A percentile compares a stretch with the other conserved stretches of the same genome.
phyloP scores from a whole-genome alignment of 1,140 invertebrate genomes.

The Rhopalosiphum maidis region DNA sequence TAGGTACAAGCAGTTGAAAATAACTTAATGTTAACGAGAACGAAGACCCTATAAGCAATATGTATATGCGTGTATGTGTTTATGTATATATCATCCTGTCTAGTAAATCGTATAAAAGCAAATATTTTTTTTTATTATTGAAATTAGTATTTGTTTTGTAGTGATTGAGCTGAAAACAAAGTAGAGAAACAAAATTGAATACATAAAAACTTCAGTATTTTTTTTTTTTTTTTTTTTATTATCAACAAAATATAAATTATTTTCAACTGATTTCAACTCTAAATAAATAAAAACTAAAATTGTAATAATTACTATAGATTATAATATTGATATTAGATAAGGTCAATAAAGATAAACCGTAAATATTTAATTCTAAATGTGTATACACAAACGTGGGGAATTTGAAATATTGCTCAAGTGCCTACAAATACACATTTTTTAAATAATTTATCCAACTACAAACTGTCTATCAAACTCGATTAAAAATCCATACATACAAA shows the following conservation, averaged over 20 bases:
- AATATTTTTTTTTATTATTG: neutral
- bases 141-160: neutral
- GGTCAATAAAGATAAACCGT: neutral
- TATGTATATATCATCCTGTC: neutral
- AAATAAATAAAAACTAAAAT: neutral
- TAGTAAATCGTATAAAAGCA: neutral
- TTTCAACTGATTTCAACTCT: neutral
- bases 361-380: neutral
- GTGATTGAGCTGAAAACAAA: neutral
- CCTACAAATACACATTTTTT: too few relatives aligned
- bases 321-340: neutral
- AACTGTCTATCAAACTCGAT: neutral
- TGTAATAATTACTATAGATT: neutral
- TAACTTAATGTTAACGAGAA: slow-evolving; percentile 18
- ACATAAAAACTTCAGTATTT: neutral
- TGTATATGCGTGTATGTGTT: too few relatives aligned
- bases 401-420: neutral
- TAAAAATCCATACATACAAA: neutral
- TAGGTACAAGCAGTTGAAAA: neutral
- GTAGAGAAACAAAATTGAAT: neutral
- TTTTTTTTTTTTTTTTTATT: too few relatives aligned
- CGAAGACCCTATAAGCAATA: neutral
- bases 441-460: too few relatives aligned
- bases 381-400: too few relatives aligned
- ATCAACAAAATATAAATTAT: neutral